These are phyloP conservation scores for Eupristina koningsbergeri DNA, from an alignment of 1,140 invertebrate species.

Conservation along the genomic window DNA sequence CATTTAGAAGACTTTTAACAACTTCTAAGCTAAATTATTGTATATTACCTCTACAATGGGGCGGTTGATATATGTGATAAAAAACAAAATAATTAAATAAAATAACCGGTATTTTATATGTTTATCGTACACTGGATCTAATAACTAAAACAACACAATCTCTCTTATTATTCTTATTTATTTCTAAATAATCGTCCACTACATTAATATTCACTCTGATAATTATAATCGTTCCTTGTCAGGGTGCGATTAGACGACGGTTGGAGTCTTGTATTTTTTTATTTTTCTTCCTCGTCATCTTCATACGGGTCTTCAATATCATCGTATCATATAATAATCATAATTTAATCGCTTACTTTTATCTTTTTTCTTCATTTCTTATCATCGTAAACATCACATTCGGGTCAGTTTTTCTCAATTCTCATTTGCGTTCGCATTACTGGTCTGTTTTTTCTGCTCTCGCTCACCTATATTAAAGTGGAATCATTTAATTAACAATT, in stretches of 20 bases:
- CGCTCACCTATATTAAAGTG: slow-evolving; percentile 56
- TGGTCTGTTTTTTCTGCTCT: slow-evolving; percentile 47
- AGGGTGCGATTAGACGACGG: slow-evolving; percentile 54
- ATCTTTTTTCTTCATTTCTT: slow-evolving; percentile 55
- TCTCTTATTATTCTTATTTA: slow-evolving; percentile 56
- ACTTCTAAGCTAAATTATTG: neutral
- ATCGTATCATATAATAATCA: slow-evolving; percentile 44
- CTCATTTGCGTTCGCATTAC: neutral
- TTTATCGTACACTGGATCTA: slow-evolving; percentile 5
- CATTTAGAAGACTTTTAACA: neutral
- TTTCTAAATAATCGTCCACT: slow-evolving; percentile 64
- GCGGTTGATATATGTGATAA: neutral
- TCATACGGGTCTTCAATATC: slow-evolving; percentile 53
- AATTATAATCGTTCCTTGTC: slow-evolving; percentile 60
- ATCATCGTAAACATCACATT: slow-evolving; percentile 52
- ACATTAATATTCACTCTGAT: slow-evolving; percentile 64
- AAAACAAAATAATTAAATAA: neutral
- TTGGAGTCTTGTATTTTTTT: slow-evolving; percentile 52
- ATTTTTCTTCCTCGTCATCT: slow-evolving; percentile 52
- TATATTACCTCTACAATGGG: neutral
- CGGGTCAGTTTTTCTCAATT: slow-evolving; percentile 29
- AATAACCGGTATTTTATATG: neutral
- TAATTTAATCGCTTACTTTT: slow-evolving; percentile 53
- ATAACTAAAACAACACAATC: slow-evolving; percentile 30
- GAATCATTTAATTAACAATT: slow-evolving; percentile 39